phyloP scores from a whole-genome alignment of 2,113 vertebrate species.

The Anarrhichthys ocellatus region DNA sequence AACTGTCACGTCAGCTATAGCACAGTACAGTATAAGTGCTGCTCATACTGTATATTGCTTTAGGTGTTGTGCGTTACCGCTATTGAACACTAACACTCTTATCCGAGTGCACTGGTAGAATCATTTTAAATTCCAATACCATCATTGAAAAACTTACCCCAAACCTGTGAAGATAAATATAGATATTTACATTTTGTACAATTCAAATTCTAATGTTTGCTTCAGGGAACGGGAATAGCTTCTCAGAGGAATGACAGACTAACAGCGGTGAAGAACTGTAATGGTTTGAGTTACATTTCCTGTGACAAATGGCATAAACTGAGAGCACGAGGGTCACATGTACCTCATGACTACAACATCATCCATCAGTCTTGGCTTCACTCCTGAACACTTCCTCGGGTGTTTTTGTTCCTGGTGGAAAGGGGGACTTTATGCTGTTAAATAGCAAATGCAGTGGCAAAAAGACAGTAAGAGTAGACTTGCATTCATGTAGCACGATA shows the following conservation, averaged over 20 bases:
- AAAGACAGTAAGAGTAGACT: conserved; percentile 21
- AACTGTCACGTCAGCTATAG: neutral
- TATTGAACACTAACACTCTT: neutral
- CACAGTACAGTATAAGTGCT: neutral
- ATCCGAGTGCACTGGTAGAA: neutral
- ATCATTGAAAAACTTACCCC: neutral
- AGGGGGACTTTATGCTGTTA: conserved; percentile 26
- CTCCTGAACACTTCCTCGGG: conserved; percentile 31
- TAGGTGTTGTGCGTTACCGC: neutral
- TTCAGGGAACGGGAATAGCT: neutral
- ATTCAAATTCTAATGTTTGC: neutral
- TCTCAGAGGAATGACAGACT: neutral
- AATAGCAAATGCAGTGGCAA: conserved; percentile 18
- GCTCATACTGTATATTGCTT: no score
- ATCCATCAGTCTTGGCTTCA: conserved; percentile 32
- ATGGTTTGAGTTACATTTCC: conserved; percentile 10
- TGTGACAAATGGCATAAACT: neutral
- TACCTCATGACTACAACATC: conserved; percentile 4
- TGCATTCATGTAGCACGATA: conserved; percentile 49
- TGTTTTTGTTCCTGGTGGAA: conserved; percentile 36
- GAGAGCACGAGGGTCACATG: conserved; percentile 17
- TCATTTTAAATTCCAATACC: neutral
- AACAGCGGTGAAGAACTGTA: neutral
- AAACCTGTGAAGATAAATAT: neutral
- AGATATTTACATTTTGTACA: neutral